phyloP scores from a whole-genome alignment of 2,888 invertebrate genomes.

The Mimumesa dahlbomi region DNA sequence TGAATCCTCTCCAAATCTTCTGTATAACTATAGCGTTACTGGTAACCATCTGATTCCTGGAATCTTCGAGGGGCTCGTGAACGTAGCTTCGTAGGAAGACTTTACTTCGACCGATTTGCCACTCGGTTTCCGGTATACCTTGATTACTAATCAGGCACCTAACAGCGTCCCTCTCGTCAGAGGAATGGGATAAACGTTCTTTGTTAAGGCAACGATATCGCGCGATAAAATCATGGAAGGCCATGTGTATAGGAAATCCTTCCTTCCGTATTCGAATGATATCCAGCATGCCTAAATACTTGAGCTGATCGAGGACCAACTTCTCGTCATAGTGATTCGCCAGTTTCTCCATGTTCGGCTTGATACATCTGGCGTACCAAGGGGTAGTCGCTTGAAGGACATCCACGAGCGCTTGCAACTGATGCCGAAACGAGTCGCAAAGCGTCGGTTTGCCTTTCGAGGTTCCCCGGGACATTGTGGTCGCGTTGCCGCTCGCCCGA shows the following conservation, averaged over 20 bases:
- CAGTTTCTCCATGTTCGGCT: conserved; percentile 92
- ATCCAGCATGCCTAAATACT: conserved; percentile 95
- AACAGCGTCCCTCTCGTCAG: conserved; percentile 79
- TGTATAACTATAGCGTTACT: conserved; percentile 89
- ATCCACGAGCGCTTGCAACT: conserved; percentile 93
- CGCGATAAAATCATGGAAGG: conserved; percentile 87
- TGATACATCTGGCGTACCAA: conserved; percentile 96
- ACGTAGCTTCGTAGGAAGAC: conserved; percentile 91
- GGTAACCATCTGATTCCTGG: conserved; percentile 86
- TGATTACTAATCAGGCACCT: conserved; percentile 84
- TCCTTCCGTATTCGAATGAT: conserved; percentile 95
- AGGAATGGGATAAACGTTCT: conserved; percentile 66
- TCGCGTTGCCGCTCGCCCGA: conserved; percentile 74
- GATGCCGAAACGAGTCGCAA: conserved; percentile 93
- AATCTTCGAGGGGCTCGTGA: conserved; percentile 92
- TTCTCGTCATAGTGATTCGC: conserved; percentile 90
- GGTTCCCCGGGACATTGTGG: conserved; percentile 90
- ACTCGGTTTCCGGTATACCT: conserved; percentile 87
- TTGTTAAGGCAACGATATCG: conserved; percentile 88
- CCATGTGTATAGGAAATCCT: conserved; percentile 93
- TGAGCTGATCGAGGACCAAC: conserved; percentile 92
- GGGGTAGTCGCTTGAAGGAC: conserved; percentile 94
- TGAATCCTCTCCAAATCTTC: conserved; percentile 86
- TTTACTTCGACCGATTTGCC: conserved; percentile 94
- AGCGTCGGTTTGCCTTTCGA: conserved; percentile 95